Base-by-base conservation (phyloP, 2,113 vertebrate genomes). In the Brienomyrus brachyistius region DNA sequence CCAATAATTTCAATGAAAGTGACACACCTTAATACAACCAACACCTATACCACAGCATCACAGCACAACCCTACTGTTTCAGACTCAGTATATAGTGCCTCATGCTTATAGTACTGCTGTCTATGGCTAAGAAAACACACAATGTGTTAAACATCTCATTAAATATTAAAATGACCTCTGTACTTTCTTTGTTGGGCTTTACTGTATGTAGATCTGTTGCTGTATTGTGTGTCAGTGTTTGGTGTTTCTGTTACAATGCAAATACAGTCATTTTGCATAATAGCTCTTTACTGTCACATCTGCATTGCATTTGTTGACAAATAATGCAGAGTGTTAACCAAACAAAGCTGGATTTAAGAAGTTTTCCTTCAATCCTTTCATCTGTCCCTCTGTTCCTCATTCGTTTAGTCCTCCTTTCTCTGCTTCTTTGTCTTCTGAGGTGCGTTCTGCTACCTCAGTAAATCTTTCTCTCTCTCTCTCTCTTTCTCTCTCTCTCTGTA, bases 271-370 rank as follows among this genome's bases (percentile, higher is more conserved):
- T 84, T 84, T 48, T 48, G 43, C 40, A 11, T 59, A 43, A 43
- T 59, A 19, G n/a, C 10, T 59, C 17, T 56, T 43, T 45, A 23
- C 3, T 59, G 86, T 43, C 27, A 43, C 51, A 51, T 56, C 27
- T 40, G 31, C 43, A 35, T 59, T 50, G 51, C 35, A 40, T 88
- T 88, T 59, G 15, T 59, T 88, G 31, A 48, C 83, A 86, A 48
- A 86, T 48, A 47, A 86, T 47, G 83, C 45, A 43, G 15, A 77
- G 74, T 43, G 74, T 80, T 80, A 80, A 80, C 74, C 74, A 80
- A 43, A 19, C 45, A 51, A 51, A 51, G 83, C 92, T 92, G 91
- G 90, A 59, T 91, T 91, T 90, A 93, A 92, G 31, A 21, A 91
- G 51, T 9, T 74, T 86, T 43, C 48, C 87, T 89, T 62, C 52